Percentiles rank a stretch among this genome's conserved stretches.
Conservation (phyloP, 1,140 invertebrate species). For the Macrotrachela quadricornifera region DNA sequence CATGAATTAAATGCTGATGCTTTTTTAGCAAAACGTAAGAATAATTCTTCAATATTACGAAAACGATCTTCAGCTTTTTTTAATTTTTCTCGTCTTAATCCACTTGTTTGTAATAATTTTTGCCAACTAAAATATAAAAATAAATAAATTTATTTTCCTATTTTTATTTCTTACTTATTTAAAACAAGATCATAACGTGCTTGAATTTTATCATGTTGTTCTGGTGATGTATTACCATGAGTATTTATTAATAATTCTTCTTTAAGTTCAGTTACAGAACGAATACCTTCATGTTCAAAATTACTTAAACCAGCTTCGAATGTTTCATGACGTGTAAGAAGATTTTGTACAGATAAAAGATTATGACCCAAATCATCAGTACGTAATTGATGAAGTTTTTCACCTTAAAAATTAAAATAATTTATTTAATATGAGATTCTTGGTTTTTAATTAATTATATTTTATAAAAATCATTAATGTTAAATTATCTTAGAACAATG, state of each 20-base stretch:
- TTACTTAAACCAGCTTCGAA: constrained; percentile 73
- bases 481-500: no score
- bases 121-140: constrained; percentile 44
- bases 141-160: not conserved
- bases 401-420: not conserved
- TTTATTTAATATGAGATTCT: no score
- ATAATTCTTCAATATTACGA: constrained; percentile 80
- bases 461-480: no score
- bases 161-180: not conserved
- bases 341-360: constrained; percentile 79
- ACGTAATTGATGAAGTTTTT: constrained; percentile 3
- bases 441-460: no score
- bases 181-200: not conserved
- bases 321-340: constrained; percentile 87
- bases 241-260: constrained; percentile 71
- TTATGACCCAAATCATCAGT: constrained; percentile 39
- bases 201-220: no score
- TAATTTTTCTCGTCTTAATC: constrained; percentile 67
- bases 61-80: constrained; percentile 88
- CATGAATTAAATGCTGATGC: constrained; percentile 98
- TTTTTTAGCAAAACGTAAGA: constrained; percentile 95
- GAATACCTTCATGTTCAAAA: constrained; percentile 95
- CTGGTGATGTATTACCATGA: not conserved
- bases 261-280: constrained; percentile 82
- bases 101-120: constrained; percentile 65